phyloP scores from a whole-genome alignment of 1,140 invertebrate species.

The Coelopa frigida region DNA sequence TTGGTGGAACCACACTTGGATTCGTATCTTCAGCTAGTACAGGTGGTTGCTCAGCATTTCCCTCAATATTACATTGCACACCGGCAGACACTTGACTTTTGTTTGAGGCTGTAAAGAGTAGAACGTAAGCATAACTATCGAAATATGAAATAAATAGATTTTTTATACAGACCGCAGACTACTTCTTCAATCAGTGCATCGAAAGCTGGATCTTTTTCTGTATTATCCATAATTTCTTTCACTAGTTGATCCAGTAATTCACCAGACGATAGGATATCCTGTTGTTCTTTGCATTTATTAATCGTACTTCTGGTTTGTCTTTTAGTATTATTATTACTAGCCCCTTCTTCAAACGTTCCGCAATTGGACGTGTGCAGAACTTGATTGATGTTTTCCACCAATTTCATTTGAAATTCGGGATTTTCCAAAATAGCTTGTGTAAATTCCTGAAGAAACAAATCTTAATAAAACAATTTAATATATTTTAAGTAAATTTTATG shows the following conservation, averaged over 20 bases:
- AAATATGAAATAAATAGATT: not conserved
- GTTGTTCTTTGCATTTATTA: not conserved
- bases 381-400: conserved; percentile 36
- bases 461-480: not conserved
- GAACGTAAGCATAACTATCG: not conserved
- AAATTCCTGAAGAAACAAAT: conserved; percentile 20
- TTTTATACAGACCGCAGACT: conserved; percentile 13
- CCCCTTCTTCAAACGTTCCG: no score
- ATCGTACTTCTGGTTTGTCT: not conserved
- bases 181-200: conserved; percentile 37
- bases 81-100: conserved; percentile 8
- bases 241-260: conserved; percentile 30
- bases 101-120: conserved; percentile 3
- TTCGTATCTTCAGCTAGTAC: not conserved
- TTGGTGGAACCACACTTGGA: conserved; percentile 19
- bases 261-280: conserved; percentile 5
- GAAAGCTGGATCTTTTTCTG: conserved; percentile 39
- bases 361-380: conserved; percentile 27
- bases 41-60: not conserved
- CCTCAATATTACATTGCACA: conserved; percentile 10
- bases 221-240: conserved; percentile 34
- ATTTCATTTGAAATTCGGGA: conserved; percentile 28
- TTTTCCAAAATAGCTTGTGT: conserved; percentile 33
- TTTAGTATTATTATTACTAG: not conserved
- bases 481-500: no score